A percentile compares a stretch with the other conserved stretches of the same genome.
These are phyloP conservation scores for Eilema sororculum DNA, from an alignment of 2,888 invertebrate genomes.

Conservation along the genomic window DNA sequence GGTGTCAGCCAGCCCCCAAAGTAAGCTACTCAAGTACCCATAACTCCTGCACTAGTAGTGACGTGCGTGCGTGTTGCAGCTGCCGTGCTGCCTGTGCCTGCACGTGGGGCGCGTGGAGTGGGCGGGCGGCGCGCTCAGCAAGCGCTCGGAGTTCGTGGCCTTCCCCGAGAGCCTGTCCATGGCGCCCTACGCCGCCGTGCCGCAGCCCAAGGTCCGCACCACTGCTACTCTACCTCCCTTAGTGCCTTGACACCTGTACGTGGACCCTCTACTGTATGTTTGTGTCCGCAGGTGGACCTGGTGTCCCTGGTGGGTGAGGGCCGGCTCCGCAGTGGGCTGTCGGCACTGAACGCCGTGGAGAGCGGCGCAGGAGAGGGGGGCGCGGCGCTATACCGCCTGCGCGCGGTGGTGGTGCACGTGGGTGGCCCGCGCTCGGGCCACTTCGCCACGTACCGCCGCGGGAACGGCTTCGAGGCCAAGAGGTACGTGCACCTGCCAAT, in stretches of 20 bases:
- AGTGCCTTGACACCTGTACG: too few species aligned
- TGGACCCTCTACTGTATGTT: too few species aligned
- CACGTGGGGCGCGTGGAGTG: too few species aligned
- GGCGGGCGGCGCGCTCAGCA: constrained; percentile 90
- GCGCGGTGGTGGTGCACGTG: constrained; percentile 95
- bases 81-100: constrained; percentile 84
- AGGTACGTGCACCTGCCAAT: constrained; percentile 58
- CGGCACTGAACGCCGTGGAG: constrained; percentile 42
- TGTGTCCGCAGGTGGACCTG: constrained; percentile 75
- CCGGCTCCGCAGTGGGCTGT: constrained; percentile 58
- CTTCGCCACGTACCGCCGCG: constrained; percentile 96
- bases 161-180: constrained; percentile 95
- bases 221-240: too few species aligned
- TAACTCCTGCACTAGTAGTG: too few species aligned
- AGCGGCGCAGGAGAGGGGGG: constrained; percentile 47
- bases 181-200: constrained; percentile 92
- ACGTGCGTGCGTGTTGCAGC: constrained; percentile 71
- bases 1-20: too few species aligned
- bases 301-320: constrained; percentile 75
- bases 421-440: constrained; percentile 97
- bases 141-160: constrained; percentile 94
- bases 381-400: constrained; percentile 88
- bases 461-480: constrained; percentile 87
- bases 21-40: too few species aligned
- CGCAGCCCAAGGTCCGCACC: constrained; percentile 84